These are phyloP conservation scores for Pseudomyrmex gracilis DNA, from an alignment of 1,140 invertebrate species.

Conservation along the genomic window DNA sequence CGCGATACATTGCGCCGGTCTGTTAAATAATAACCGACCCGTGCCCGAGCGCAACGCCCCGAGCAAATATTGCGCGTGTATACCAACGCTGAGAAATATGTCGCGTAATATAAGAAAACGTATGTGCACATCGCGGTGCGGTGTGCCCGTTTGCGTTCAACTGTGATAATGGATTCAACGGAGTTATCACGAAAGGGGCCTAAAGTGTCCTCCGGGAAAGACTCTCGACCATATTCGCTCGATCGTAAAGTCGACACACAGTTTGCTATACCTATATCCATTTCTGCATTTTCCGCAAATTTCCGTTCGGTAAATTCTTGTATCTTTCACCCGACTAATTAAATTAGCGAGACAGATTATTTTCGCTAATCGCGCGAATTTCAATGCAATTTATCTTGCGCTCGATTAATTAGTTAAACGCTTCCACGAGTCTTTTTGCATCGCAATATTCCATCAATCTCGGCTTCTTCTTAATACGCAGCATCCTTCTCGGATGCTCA, in stretches of 20 bases:
- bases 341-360: slow-evolving; percentile 1
- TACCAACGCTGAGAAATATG: slow-evolving; percentile 45
- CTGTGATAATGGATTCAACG: slow-evolving; percentile 57
- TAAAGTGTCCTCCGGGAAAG: background rate
- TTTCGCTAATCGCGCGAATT: slow-evolving; percentile 20
- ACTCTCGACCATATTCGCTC: background rate
- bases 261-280: slow-evolving; percentile 4
- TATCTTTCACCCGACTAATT: background rate
- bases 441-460: slow-evolving; percentile 34
- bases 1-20: slow-evolving; percentile 55
- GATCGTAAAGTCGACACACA: background rate
- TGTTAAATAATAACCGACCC: slow-evolving; percentile 59
- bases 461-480: slow-evolving; percentile 60
- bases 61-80: slow-evolving; percentile 51
- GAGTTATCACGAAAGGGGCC: slow-evolving; percentile 6
- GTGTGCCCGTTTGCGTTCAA: slow-evolving; percentile 23
- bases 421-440: background rate
- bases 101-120: slow-evolving; percentile 51
- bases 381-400: slow-evolving; percentile 16
- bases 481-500: slow-evolving; percentile 37
- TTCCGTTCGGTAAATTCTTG: background rate
- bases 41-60: slow-evolving; percentile 24
- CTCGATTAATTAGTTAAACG: slow-evolving; percentile 26
- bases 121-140: slow-evolving; percentile 7
- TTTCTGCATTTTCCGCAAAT: background rate